Evolutionary conservation across 2,113 vertebrate species (phyloP), one percentile per base, ranked within the genome.

Genomic region (Campylomormyrus tamandua): DNA sequence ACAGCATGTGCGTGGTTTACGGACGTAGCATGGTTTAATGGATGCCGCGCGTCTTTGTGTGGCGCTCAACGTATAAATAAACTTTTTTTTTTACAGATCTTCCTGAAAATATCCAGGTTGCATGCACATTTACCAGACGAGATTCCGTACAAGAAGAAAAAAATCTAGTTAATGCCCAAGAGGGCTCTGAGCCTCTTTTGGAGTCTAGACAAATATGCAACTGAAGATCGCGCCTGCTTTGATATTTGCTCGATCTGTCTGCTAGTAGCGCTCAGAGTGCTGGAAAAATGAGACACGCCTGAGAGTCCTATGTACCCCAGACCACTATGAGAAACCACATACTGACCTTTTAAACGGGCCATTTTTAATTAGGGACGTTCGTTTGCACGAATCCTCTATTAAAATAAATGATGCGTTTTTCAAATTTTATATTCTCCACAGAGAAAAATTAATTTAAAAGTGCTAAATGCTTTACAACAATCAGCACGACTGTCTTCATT

Each of bases 1-100:
- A 90, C 42, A 46, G 83, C 85, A 83, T 89, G 84, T 74, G 88
- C 70, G 84, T 88, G 87, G 66, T 88, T 91, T 90, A 35, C 87
- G 62, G 87, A 58, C 74, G 74, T 56, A 85, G 48, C 83, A 35
- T 48, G 74, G 87, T 89, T 90, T 90, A 87, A 89, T 88, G 50
- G 74, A 90, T 77, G 88, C 85, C 66, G 62, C 24, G 88, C n/a
- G 48, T 91, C 89, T 49, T 86, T 62, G 74, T 83, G 66, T 21
- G 87, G 27, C 50, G 50, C 52, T 45, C 13, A 85, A 85, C 35
- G 35, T 84, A 13, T 27, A 83, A 58, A 85, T 89, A 83, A 62
- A 85, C 39, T 45, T 84, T 84, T 52, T 56, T 56, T n/a, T 17
- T 27, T 86, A 31, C 42, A 62, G 56, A 85, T 27, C 46, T 74